Evolutionary conservation across 2,888 invertebrate genomes (phyloP).

Genomic region (Mythimna albipuncta): DNA sequence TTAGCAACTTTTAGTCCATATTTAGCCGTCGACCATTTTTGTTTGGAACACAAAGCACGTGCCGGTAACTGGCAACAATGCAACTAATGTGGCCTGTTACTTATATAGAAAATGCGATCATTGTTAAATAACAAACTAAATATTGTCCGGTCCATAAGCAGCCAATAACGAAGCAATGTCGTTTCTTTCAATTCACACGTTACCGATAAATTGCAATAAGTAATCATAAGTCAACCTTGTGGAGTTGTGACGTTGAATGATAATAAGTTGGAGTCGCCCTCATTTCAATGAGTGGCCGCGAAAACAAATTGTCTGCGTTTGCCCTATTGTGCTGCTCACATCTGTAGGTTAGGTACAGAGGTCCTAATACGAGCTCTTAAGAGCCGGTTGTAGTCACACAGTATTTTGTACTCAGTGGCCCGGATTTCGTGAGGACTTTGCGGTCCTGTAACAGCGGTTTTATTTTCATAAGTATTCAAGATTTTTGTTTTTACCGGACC

Average conservation of each 20-base stretch:
- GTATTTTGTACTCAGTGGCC: too few species aligned
- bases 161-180: conserved; percentile 49
- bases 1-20: conserved; percentile 32
- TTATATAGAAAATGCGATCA: conserved; percentile 39
- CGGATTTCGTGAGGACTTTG: too few species aligned
- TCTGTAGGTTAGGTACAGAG: conserved; percentile 35
- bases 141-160: conserved; percentile 37
- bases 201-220: conserved; percentile 70
- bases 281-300: conserved; percentile 71
- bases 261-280: conserved; percentile 67
- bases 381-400: too few species aligned
- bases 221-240: conserved; percentile 76
- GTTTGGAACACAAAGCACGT: conserved; percentile 46
- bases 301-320: conserved; percentile 63
- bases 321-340: conserved; percentile 55
- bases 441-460: too few species aligned
- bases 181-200: conserved; percentile 65
- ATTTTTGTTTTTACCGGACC: too few species aligned
- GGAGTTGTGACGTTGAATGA: conserved; percentile 57
- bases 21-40: conserved; percentile 25
- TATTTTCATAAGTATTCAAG: too few species aligned
- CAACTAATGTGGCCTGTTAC: conserved; percentile 20
- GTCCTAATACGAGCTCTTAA: too few species aligned
- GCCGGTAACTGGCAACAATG: conserved; percentile 38
- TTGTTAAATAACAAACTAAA: conserved; percentile 49